Evolutionary conservation across 2,113 vertebrate genomes (phyloP).

Genomic region (Actenoides hombroni): DNA sequence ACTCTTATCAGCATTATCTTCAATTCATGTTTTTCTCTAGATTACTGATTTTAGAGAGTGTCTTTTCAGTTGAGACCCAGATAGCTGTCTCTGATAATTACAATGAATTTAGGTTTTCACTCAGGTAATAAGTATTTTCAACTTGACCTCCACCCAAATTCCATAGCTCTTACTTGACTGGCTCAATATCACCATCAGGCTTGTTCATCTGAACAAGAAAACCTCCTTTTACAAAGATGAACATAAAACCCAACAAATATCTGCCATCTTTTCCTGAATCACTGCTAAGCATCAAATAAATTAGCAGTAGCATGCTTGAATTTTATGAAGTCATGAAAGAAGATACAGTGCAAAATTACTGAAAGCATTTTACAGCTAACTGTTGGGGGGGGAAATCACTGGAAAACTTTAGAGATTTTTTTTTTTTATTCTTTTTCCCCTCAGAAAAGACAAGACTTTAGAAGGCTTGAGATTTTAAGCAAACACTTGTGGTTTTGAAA

Average conservation of each 20-base stretch:
- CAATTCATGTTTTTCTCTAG: background rate
- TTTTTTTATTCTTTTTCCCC: constrained; percentile 53
- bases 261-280: background rate
- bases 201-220: background rate
- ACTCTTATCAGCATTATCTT: background rate
- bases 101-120: background rate
- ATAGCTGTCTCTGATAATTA: background rate
- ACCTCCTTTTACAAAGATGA: background rate
- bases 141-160: background rate
- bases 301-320: background rate
- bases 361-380: constrained; percentile 41
- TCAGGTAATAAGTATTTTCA: background rate
- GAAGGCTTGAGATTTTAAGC: constrained; percentile 77
- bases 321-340: constrained; percentile 31
- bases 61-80: background rate
- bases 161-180: background rate
- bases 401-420: constrained; percentile 42
- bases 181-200: background rate
- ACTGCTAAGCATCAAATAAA: constrained; percentile 19
- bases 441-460: constrained; percentile 69
- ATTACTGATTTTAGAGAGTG: background rate
- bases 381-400: constrained; percentile 3
- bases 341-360: background rate
- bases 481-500: constrained; percentile 80
- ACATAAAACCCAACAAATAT: background rate